These are phyloP conservation scores for Amaurobius ferox DNA, from an alignment of 2,888 invertebrate genomes.

Conservation along the genomic window DNA sequence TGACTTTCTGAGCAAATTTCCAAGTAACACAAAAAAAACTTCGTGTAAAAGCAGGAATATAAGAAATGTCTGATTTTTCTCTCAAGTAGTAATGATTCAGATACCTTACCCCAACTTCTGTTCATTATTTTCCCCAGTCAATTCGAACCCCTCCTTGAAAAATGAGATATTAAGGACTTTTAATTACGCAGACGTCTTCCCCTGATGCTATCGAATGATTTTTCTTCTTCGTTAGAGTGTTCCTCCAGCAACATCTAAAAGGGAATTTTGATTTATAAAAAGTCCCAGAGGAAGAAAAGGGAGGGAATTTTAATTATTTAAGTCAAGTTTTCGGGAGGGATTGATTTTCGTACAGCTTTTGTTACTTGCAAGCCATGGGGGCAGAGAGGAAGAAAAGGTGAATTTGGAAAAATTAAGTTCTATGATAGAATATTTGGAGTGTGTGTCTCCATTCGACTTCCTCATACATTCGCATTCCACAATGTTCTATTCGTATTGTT, in stretches of 20 bases:
- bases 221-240: neutral
- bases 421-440: no score
- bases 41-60: no score
- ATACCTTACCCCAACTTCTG: neutral
- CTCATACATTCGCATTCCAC: no score
- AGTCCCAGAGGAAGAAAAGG: neutral
- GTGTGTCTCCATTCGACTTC: no score
- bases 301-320: slow-evolving; percentile 8
- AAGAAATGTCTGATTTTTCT: no score
- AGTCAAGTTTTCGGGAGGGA: neutral
- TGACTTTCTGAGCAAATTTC: no score
- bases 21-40: no score
- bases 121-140: neutral
- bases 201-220: neutral
- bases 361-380: neutral
- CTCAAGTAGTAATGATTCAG: neutral
- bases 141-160: neutral
- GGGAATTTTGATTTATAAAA: neutral
- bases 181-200: slow-evolving; percentile 4
- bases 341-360: neutral
- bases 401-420: no score
- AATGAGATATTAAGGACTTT: slow-evolving; percentile 5
- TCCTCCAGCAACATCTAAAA: neutral
- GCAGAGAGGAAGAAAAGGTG: neutral
- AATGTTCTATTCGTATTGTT: no score